These are phyloP conservation scores for Chrysolina americana DNA, from an alignment of 2,888 invertebrate genomes.

Conservation along the genomic window DNA sequence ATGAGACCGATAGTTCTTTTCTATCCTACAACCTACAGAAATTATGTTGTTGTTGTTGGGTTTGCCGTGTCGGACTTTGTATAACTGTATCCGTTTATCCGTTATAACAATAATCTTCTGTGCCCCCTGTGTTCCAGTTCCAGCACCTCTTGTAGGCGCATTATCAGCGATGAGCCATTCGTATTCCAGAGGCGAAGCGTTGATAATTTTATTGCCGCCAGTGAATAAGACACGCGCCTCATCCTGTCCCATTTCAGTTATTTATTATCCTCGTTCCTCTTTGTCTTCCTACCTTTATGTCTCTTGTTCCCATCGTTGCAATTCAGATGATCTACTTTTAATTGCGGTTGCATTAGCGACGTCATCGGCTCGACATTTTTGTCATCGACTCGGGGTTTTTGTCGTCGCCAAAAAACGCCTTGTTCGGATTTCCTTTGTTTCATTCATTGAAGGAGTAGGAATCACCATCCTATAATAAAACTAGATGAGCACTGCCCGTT, in stretches of 20 bases:
- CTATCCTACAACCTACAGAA: too few relatives aligned
- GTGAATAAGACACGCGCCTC: slow-evolving; percentile 66
- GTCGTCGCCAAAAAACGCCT: not conserved
- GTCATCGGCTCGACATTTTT: not conserved
- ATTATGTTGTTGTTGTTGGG: too few relatives aligned
- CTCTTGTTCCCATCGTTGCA: slow-evolving; percentile 63
- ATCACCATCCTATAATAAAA: too few relatives aligned
- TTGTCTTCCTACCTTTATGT: slow-evolving; percentile 63
- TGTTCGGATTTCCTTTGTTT: not conserved
- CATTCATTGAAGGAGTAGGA: not conserved
- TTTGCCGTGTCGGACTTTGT: too few relatives aligned
- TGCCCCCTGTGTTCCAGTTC: slow-evolving; percentile 34
- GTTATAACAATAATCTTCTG: not conserved
- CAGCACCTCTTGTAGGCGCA: slow-evolving; percentile 52
- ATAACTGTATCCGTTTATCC: too few relatives aligned
- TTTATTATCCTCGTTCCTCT: slow-evolving; percentile 59
- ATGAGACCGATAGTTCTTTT: too few relatives aligned
- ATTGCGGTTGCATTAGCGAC: slow-evolving; percentile 35
- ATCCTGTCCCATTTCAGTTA: slow-evolving; percentile 58
- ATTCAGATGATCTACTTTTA: slow-evolving; percentile 55
- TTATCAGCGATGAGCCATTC: slow-evolving; percentile 67
- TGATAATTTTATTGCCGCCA: slow-evolving; percentile 69
- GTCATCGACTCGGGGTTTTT: not conserved
- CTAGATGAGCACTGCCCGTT: too few relatives aligned
- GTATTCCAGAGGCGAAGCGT: slow-evolving; percentile 67